A percentile compares a stretch with the other conserved stretches of the same genome.
Evolutionary conservation across 64 coral and sea anemone species (phyloP).

Genomic region (Pocillopora verrucosa): DNA sequence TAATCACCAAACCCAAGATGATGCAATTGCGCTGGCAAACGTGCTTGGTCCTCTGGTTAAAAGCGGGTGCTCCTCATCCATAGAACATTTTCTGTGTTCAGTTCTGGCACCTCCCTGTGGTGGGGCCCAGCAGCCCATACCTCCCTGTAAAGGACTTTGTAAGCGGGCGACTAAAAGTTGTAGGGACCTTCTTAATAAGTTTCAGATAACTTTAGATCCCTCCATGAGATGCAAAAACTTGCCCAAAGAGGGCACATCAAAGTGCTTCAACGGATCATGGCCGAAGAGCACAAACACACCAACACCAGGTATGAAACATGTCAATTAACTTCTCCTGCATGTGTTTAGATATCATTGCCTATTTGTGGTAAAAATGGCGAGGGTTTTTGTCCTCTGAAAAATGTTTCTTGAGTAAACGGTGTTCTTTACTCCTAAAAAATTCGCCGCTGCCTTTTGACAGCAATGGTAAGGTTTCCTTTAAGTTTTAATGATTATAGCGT

Average conservation of each 20-base stretch:
- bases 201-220: neutral
- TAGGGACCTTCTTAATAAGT: neutral
- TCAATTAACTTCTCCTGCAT: neutral
- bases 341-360: no score
- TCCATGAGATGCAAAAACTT: neutral
- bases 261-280: conserved; percentile 32
- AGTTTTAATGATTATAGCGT: no score
- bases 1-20: conserved; percentile 40
- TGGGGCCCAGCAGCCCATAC: neutral
- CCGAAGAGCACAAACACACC: neutral
- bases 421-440: no score
- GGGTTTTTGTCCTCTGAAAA: no score
- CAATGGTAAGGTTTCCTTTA: no score
- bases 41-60: conserved; percentile 42
- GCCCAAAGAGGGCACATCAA: neutral
- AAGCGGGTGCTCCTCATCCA: conserved; percentile 31
- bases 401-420: no score
- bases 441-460: no score
- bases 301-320: neutral
- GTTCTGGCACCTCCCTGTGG: conserved; percentile 62
- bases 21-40: conserved; percentile 14
- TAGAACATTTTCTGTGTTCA: conserved; percentile 59
- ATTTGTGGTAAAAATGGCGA: no score
- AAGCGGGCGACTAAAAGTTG: neutral
- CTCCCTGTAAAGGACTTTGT: conserved; percentile 43